Conservation (phyloP, 23 tunicate species). For the Styela plicata region DNA sequence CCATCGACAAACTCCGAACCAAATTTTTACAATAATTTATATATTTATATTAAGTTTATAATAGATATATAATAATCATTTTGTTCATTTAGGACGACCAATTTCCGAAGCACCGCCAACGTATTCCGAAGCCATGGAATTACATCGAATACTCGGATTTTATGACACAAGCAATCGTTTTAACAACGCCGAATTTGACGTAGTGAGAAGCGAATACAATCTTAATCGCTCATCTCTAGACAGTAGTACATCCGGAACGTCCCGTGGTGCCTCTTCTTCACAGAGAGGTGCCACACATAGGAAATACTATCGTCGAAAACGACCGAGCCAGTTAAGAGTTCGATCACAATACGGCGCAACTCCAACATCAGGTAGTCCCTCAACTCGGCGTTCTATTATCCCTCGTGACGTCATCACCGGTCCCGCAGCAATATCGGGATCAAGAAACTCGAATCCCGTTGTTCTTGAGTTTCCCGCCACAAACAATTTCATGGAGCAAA, state of each 20-base stretch:
- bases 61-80: background rate
- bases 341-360: background rate
- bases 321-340: background rate
- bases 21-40: no score
- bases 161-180: background rate
- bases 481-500: no score
- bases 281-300: background rate
- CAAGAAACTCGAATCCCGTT: background rate
- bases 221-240: background rate
- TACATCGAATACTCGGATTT: conserved; percentile 5
- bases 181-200: background rate
- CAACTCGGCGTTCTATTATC: background rate
- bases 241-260: no score
- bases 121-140: conserved; percentile 10
- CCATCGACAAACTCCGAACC: no score
- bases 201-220: background rate
- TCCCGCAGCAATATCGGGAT: background rate
- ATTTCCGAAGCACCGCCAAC: conserved; percentile 5
- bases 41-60: no score
- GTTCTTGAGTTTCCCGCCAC: no score
- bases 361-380: background rate
- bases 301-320: background rate
- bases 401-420: conserved; percentile 6
- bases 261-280: background rate
- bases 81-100: background rate